These are phyloP conservation scores for Brevimyrus niger DNA, from an alignment of 2,113 vertebrate genomes.

Conservation along the genomic window DNA sequence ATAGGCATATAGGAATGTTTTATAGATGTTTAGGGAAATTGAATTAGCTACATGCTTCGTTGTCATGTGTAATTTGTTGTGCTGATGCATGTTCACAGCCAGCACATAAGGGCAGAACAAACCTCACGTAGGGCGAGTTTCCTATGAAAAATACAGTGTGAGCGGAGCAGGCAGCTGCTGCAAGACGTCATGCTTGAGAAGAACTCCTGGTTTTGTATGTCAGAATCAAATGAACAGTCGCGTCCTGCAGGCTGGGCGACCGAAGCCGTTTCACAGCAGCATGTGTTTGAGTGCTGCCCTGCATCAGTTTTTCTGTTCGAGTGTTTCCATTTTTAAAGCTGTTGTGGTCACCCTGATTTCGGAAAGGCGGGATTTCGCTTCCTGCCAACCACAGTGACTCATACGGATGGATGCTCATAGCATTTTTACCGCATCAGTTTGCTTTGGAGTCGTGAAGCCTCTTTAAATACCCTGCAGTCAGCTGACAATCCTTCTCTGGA, in stretches of 20 bases:
- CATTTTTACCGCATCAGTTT: neutral
- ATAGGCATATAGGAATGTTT: neutral
- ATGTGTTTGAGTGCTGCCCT: neutral
- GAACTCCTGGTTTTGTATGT: neutral
- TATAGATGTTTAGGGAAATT: neutral
- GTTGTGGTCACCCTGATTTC: neutral
- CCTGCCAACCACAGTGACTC: neutral
- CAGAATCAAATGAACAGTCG: neutral
- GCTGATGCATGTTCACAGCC: neutral
- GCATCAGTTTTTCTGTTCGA: neutral
- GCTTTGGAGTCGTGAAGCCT: neutral
- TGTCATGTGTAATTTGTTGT: neutral
- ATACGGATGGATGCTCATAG: neutral
- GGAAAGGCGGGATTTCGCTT: neutral
- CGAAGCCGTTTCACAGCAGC: neutral
- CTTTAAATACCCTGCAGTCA: neutral
- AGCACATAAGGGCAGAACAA: neutral
- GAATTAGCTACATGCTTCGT: neutral
- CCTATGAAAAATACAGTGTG: neutral
- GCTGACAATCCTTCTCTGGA: neutral
- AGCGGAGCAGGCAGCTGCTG: neutral
- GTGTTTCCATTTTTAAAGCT: neutral
- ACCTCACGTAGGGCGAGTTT: neutral
- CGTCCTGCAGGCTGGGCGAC: neutral
- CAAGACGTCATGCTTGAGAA: neutral